Evolutionary conservation across 2,888 invertebrate genomes (phyloP).

Genomic region (Seira musarum): DNA sequence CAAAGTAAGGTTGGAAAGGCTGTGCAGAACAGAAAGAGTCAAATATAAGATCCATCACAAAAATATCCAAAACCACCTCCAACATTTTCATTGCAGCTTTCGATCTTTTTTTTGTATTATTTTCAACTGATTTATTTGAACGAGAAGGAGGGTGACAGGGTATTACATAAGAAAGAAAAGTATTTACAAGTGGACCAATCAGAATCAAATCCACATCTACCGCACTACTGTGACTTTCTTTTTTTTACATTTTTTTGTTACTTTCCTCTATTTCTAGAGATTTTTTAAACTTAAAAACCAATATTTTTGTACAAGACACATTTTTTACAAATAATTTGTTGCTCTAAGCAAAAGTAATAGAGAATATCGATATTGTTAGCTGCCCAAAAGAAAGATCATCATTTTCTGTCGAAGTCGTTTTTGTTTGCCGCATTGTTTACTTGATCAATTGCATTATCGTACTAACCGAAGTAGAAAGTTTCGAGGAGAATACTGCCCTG

Average conservation of each 20-base stretch:
- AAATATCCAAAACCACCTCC: too few relatives aligned
- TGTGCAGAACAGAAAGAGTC: not conserved
- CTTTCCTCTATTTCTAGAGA: constrained; percentile 11
- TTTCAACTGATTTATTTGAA: not conserved
- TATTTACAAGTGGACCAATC: constrained; percentile 37
- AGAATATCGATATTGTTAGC: not conserved
- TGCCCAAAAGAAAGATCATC: not conserved
- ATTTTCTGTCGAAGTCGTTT: not conserved
- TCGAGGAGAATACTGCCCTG: not conserved
- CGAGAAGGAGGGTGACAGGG: constrained; percentile 37
- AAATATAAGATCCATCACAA: not conserved
- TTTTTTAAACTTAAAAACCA: constrained; percentile 23
- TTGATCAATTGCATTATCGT: not conserved
- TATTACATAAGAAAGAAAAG: constrained; percentile 37
- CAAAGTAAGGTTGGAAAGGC: not conserved
- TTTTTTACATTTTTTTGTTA: constrained; percentile 22
- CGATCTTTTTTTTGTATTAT: constrained; percentile 34
- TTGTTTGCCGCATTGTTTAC: not conserved
- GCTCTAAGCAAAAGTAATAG: too few relatives aligned
- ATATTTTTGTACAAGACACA: too few relatives aligned
- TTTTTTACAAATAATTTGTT: constrained; percentile 35
- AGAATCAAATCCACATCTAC: constrained; percentile 37
- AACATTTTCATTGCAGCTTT: constrained; percentile 15
- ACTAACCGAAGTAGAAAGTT: too few relatives aligned
- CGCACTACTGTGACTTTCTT: constrained; percentile 21